phyloP scores from a whole-genome alignment of 2,888 invertebrate species.

The Phengaris alcon region DNA sequence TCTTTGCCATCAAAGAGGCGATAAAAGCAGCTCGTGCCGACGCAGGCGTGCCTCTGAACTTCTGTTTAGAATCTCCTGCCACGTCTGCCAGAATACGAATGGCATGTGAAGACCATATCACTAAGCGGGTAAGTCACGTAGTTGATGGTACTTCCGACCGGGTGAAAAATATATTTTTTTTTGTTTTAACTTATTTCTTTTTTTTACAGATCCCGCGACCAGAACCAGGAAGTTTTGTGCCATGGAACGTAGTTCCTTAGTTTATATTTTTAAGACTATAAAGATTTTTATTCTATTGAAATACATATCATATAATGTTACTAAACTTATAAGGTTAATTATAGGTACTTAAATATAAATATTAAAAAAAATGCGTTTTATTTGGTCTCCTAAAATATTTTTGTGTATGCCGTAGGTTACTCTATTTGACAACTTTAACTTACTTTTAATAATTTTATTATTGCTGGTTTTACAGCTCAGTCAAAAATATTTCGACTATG shows the following conservation, averaged over 20 bases:
- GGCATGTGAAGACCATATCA: slow-evolving; percentile 92
- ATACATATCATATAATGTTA: slow-evolving; percentile 5
- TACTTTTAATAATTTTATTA: no score
- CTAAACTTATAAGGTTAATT: background rate
- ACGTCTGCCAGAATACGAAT: slow-evolving; percentile 93
- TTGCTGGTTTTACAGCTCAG: no score
- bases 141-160: no score
- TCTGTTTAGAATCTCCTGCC: slow-evolving; percentile 89
- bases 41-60: slow-evolving; percentile 79
- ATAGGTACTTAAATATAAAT: background rate
- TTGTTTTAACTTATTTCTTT: background rate
- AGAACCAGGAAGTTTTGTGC: slow-evolving; percentile 75
- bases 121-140: slow-evolving; percentile 51
- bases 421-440: no score
- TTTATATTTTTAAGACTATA: background rate
- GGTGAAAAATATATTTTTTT: no score
- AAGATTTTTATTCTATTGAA: background rate
- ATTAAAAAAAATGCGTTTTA: background rate
- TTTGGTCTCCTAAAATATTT: background rate
- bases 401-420: no score
- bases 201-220: slow-evolving; percentile 78
- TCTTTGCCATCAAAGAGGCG: slow-evolving; percentile 94
- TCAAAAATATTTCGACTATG: no score
- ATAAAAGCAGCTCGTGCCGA: slow-evolving; percentile 88
- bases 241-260: slow-evolving; percentile 82